These are phyloP conservation scores for Micrasema minimum DNA, from an alignment of 1,140 invertebrate genomes.

Conservation along the genomic window DNA sequence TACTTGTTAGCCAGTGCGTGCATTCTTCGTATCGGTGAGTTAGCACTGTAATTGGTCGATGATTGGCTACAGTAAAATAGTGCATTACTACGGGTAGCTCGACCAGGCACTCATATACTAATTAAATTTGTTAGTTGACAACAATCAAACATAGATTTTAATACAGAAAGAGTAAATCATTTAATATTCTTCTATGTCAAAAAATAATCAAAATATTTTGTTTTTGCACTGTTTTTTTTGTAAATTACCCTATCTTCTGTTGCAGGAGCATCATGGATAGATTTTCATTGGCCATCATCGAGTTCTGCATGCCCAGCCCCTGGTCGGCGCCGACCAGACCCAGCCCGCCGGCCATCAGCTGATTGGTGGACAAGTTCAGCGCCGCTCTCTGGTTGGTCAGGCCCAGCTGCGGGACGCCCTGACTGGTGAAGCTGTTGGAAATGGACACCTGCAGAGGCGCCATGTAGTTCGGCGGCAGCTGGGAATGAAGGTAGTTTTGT, in stretches of 20 bases:
- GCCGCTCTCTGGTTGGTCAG: conserved; percentile 46
- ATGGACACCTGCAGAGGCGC: conserved; percentile 50
- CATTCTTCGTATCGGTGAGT: too few species aligned
- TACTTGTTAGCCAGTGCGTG: too few species aligned
- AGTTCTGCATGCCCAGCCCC: conserved; percentile 56
- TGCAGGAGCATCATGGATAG: conserved; percentile 65
- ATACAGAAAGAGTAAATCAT: too few species aligned
- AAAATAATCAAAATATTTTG: too few species aligned
- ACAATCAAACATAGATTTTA: too few species aligned
- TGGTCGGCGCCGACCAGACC: conserved; percentile 55
- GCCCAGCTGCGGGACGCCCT: conserved; percentile 33
- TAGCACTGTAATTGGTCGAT: too few species aligned
- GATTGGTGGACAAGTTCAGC: conserved; percentile 53
- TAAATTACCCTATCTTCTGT: conserved; percentile 65
- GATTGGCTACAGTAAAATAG: too few species aligned
- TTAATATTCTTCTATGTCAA: too few species aligned
- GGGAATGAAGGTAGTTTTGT: conserved; percentile 48
- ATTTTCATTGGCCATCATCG: conserved; percentile 62
- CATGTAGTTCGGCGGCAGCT: conserved; percentile 48
- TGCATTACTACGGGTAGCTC: too few species aligned
- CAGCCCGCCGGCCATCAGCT: conserved; percentile 49
- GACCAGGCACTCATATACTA: too few species aligned
- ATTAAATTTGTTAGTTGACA: too few species aligned
- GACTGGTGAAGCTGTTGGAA: conserved; percentile 43
- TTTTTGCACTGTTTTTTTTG: too few species aligned